phyloP scores from a whole-genome alignment of 2,113 vertebrate species.

The Entomyzon cyanotis region DNA sequence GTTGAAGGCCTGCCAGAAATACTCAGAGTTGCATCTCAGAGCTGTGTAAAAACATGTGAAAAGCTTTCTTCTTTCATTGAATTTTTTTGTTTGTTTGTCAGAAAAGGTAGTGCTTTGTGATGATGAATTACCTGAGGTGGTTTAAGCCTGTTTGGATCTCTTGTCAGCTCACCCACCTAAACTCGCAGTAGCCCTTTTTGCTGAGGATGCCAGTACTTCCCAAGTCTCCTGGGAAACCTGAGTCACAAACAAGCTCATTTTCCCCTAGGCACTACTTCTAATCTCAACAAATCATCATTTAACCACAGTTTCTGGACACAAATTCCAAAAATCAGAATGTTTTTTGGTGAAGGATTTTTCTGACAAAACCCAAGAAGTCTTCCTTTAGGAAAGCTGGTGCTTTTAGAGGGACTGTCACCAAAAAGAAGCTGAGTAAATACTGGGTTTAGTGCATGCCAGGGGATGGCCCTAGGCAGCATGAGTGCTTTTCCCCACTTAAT shows the following conservation, averaged over 20 bases:
- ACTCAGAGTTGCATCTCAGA: neutral
- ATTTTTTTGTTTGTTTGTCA: neutral
- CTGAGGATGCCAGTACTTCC: neutral
- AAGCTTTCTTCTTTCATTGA: neutral
- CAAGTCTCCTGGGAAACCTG: neutral
- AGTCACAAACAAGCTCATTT: neutral
- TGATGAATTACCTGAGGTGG: neutral
- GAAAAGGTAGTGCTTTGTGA: neutral
- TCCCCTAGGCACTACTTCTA: neutral
- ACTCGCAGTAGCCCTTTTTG: neutral
- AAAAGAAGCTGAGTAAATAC: constrained; percentile 1
- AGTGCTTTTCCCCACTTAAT: constrained; percentile 26
- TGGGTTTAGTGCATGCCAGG: neutral
- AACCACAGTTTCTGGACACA: neutral
- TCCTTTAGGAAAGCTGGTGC: neutral
- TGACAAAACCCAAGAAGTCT: neutral
- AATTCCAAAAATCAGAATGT: neutral
- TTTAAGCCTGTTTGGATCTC: neutral
- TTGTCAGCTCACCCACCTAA: neutral
- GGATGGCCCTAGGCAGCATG: neutral
- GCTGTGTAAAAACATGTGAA: neutral
- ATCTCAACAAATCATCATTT: neutral
- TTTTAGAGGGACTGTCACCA: neutral
- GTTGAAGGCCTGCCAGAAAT: neutral
- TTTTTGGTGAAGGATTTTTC: neutral